These are phyloP conservation scores for Hyles lineata DNA, from an alignment of 2,888 invertebrate species.

Conservation along the genomic window DNA sequence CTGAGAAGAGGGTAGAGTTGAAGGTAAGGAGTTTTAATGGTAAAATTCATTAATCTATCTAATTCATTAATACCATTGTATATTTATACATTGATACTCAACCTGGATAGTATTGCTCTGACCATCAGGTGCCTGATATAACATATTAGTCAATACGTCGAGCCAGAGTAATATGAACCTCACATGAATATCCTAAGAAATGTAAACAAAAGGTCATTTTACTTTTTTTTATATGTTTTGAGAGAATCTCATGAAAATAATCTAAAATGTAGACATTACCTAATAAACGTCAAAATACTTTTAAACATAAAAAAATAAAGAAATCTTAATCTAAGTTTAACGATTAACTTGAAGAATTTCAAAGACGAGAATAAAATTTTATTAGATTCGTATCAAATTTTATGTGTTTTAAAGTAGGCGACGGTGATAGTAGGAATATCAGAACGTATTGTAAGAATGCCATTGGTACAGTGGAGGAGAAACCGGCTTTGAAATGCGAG, in stretches of 20 bases:
- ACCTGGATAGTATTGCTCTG: too few relatives aligned
- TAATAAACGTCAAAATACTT: slow-evolving; percentile 21
- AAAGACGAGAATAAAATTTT: slow-evolving; percentile 4
- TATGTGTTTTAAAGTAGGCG: slow-evolving; percentile 12
- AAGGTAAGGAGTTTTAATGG: too few relatives aligned
- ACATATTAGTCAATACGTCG: too few relatives aligned
- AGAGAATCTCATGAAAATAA: not conserved
- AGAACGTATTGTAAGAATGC: not conserved
- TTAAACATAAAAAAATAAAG: not conserved
- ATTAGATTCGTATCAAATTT: not conserved
- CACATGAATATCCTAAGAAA: too few relatives aligned
- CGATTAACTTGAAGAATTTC: slow-evolving; percentile 12
- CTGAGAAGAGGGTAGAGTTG: too few relatives aligned
- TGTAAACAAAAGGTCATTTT: too few relatives aligned
- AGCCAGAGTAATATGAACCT: too few relatives aligned
- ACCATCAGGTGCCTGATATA: too few relatives aligned
- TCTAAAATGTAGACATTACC: not conserved
- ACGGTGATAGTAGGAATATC: not conserved
- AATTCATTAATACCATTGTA: too few relatives aligned
- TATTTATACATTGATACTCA: too few relatives aligned
- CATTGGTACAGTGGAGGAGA: not conserved
- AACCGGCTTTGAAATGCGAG: too few relatives aligned
- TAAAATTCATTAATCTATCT: too few relatives aligned
- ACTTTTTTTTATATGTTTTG: not conserved
- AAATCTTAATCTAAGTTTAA: slow-evolving; percentile 17